Evolutionary conservation across 1,140 invertebrate species (phyloP), one percentile per base, ranked within the genome.

Genomic region (Galleria mellonella): DNA sequence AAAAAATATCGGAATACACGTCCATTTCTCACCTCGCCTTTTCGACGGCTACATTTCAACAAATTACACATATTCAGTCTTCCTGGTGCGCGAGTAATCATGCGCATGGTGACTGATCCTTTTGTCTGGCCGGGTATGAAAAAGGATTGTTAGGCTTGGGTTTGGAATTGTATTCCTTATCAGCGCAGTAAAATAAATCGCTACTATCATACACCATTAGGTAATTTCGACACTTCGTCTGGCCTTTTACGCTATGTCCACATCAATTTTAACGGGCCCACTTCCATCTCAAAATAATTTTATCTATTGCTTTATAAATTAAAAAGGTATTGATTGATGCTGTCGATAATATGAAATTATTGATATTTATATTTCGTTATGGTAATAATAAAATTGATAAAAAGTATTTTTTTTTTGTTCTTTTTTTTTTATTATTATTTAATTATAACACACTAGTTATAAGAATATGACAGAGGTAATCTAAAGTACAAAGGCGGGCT

Each of bases 191-290:
- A 47, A 12, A 32, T 35, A 0, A 7, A 2, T 2, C 13, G 45
- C 2, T 13, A 47, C 14, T 27, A 9, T n/a, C 5, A 13, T 9
- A 8, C 43, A 8, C 44, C 44, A 2, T 12, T 37, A 6, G 15
- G 28, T 3, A 6, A 40, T 6, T 40, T 47, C 15, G 2, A 14
- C 1, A 2, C 10, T 14, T 17, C 45, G n/a, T 11, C 4, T 9
- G 5, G 6, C 12, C 11, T 43, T 0, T 50, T 55, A 9, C 6
- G 8, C 9, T 43, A 47, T 15, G 41, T 76, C 0, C 61, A 81
- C 42, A 46, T 72, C 6, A 70, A 81, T 39, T 37, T 82, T 2
- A 48, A 81, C 0, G 74, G 77, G n/a, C 0, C 69, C 77, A 7
- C 43, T 83, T 4, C 15, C 51, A 11, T 15, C 47, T 4, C 45